Evolutionary conservation across 64 coral and sea anemone genomes (phyloP).

Genomic region (Dendrophyllia cribrosa): DNA sequence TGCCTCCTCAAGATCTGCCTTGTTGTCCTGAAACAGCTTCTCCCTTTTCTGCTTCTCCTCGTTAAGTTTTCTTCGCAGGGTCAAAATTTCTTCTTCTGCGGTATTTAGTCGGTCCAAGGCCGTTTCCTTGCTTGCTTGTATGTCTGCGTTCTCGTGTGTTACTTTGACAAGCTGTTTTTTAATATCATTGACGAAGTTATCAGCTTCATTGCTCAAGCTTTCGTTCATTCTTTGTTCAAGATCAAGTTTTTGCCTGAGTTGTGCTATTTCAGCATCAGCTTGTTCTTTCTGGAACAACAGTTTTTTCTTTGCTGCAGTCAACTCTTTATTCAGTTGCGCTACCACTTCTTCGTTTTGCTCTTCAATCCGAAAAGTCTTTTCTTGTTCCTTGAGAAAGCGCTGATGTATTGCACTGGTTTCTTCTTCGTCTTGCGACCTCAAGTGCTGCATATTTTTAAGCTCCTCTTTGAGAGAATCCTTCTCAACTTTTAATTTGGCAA

Average conservation of each 20-base stretch:
- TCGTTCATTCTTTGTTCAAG: conserved; percentile 49
- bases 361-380: conserved; percentile 20
- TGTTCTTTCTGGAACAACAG: conserved; percentile 39
- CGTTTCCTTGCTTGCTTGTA: conserved; percentile 21
- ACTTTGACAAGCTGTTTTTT: conserved; percentile 31
- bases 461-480: conserved; percentile 64
- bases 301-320: conserved; percentile 7
- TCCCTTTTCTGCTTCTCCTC: conserved; percentile 59
- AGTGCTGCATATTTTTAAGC: conserved; percentile 25
- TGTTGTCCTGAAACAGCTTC: conserved; percentile 16
- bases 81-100: conserved; percentile 51
- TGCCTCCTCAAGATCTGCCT: conserved; percentile 57
- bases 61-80: conserved; percentile 36
- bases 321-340: conserved; percentile 44
- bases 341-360: conserved; percentile 30
- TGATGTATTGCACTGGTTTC: conserved; percentile 61
- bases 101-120: background rate
- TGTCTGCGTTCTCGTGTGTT: conserved; percentile 16
- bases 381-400: conserved; percentile 67
- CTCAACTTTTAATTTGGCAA: conserved; percentile 41
- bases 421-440: conserved; percentile 22
- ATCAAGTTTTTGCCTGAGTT: conserved; percentile 55
- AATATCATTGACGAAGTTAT: conserved; percentile 20
- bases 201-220: conserved; percentile 53
- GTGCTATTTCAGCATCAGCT: conserved; percentile 35